Evolutionary conservation across 2,888 invertebrate species (phyloP), one percentile per base, ranked within the genome.

Genomic region (Ophioninae sp.): DNA sequence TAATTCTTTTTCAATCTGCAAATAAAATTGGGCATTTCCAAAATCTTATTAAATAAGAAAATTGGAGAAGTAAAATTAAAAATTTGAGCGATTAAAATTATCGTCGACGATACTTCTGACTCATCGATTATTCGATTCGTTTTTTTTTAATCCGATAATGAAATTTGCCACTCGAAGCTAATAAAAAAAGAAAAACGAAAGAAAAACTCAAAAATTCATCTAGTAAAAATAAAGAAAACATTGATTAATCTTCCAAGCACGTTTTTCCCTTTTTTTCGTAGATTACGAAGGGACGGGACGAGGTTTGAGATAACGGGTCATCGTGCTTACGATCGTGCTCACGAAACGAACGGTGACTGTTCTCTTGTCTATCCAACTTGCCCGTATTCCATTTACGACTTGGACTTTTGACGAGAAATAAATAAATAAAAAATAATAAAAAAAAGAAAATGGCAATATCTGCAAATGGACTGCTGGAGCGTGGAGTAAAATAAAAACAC

Each of bases 311-410:
- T 88, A 67, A 70, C 85, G 65, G 88, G 88, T 50, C 88, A 92
- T 79, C 88, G 81, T 75, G 90, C 92, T 78, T 94, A 94, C 88
- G 94, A 94, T 87, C 86, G 86, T 74, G 94, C 94, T n/a, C 88
- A 89, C 86, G 89, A 92, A 2, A 86, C 84, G 69, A 91, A 91
- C 83, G 93, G 92, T 82, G 91, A 94, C 88, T 94, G 94, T 88
- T 88, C 91, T 1, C 89, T 91, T 85, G 89, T 91, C 69, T 94
- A 94, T 91, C 92, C 94, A 13, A 90, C 91, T 78, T 94, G 94
- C 89, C 85, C 85, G 67, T 87, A 92, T 82, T 93, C 93, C 69
- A 92, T 93, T 86, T 92, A 91, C 88, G 86, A 89, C 81, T 76
- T 93, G 85, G 86, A 91, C 56, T 88, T 91, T 73, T 91, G 77